Percentiles rank a stretch among this genome's conserved stretches.
phyloP scores from a whole-genome alignment of 2,797 vertebrate genomes.

The Psittacula echo region DNA sequence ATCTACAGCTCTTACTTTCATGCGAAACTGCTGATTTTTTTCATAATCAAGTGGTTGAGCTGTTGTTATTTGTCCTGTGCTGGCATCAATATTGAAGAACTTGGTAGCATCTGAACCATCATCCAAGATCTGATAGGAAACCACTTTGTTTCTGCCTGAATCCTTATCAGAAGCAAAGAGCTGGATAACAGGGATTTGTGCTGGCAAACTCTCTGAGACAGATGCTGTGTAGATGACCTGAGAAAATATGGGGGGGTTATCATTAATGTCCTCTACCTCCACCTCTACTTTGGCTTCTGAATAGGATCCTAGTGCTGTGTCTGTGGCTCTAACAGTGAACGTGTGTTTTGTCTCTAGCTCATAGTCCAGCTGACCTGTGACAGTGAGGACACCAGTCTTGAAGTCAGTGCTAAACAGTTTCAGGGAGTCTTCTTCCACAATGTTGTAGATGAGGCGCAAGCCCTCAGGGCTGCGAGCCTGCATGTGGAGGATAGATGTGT shows the following conservation, averaged over 20 bases:
- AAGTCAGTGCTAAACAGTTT: constrained; percentile 91
- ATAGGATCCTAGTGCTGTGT: constrained; percentile 90
- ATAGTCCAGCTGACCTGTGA: constrained; percentile 89
- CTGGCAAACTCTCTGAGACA: constrained; percentile 85
- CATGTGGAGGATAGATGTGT: constrained; percentile 92
- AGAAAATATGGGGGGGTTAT: constrained; percentile 89
- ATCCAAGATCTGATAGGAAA: constrained; percentile 87
- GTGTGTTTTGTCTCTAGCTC: constrained; percentile 85
- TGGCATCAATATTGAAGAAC: constrained; percentile 88
- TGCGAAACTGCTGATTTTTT: constrained; percentile 80
- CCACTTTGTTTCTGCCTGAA: constrained; percentile 86
- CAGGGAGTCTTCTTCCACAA: constrained; percentile 87
- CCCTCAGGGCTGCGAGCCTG: constrained; percentile 96
- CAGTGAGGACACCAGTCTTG: constrained; percentile 92
- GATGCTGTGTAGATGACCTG: constrained; percentile 78
- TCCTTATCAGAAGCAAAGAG: constrained; percentile 88
- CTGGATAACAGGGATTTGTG: constrained; percentile 85
- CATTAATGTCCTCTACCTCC: constrained; percentile 93
- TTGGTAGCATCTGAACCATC: constrained; percentile 79
- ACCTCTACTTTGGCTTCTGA: constrained; percentile 92
- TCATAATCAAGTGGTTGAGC: constrained; percentile 89
- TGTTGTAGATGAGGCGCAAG: constrained; percentile 94
- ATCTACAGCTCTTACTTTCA: constrained; percentile 89
- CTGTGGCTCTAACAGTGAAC: constrained; percentile 90
- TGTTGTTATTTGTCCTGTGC: constrained; percentile 86